A percentile compares a stretch with the other conserved stretches of the same genome.
Conservation (phyloP, 1,140 invertebrate genomes). For the Pollicipes pollicipes region DNA sequence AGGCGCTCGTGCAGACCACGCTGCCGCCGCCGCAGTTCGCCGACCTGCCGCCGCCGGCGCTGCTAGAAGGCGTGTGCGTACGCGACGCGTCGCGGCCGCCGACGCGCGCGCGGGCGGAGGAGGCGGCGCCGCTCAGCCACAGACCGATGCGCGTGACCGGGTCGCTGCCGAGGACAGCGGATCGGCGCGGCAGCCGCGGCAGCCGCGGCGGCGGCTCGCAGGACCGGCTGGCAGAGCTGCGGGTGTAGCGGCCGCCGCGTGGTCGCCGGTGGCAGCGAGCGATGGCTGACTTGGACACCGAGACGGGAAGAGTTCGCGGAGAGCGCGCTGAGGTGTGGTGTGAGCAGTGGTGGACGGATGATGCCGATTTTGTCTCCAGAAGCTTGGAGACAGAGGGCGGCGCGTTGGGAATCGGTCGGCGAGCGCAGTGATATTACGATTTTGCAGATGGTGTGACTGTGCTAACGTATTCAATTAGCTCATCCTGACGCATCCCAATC, state of each 20-base stretch:
- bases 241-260: neutral
- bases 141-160: conserved; percentile 31
- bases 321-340: too few relatives aligned
- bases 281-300: too few relatives aligned
- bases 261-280: conserved; percentile 21
- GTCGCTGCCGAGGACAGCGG: neutral
- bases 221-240: conserved; percentile 8
- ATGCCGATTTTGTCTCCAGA: too few relatives aligned
- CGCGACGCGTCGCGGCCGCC: conserved; percentile 14
- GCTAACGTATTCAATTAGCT: too few relatives aligned
- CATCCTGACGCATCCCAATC: too few relatives aligned
- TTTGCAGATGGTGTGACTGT: too few relatives aligned
- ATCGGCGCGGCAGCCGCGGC: neutral
- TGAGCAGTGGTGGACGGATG: too few relatives aligned
- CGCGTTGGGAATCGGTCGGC: too few relatives aligned
- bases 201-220: neutral
- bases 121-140: conserved; percentile 20
- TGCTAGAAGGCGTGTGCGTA: conserved; percentile 14
- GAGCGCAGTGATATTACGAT: too few relatives aligned
- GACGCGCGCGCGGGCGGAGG: conserved; percentile 16
- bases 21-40: conserved; percentile 23
- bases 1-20: conserved; percentile 11
- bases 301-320: too few relatives aligned
- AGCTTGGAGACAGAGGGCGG: too few relatives aligned
- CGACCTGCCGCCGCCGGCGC: conserved; percentile 18